Evolutionary conservation across 64 coral and sea anemone species (phyloP).

Genomic region (Trachythela sp.): DNA sequence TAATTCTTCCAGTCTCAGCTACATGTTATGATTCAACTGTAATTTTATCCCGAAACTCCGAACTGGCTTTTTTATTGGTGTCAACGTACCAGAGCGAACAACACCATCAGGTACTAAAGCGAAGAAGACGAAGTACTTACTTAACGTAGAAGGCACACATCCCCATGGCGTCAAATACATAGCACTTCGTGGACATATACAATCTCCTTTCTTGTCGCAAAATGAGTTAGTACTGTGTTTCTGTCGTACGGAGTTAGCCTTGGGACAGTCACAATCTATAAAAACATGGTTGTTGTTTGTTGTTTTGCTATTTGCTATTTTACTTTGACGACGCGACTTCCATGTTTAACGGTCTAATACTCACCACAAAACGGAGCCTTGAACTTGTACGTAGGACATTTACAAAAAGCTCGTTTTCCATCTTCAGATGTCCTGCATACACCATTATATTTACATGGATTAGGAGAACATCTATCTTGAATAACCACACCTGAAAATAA

Average conservation of each 20-base stretch:
- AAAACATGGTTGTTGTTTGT: background rate
- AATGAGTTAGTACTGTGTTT: background rate
- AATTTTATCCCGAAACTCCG: no score
- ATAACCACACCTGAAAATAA: background rate
- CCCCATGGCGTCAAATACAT: background rate
- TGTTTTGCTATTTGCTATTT: no score
- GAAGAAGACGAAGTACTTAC: no score
- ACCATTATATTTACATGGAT: background rate
- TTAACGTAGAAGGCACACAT: background rate
- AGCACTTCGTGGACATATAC: background rate
- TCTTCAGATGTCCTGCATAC: background rate
- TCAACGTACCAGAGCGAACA: no score
- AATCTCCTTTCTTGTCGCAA: constrained; percentile 9
- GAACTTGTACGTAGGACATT: constrained; percentile 1
- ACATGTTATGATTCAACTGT: no score
- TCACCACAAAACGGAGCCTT: background rate
- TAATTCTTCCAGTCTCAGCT: no score
- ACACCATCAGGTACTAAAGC: no score
- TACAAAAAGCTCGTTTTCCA: background rate
- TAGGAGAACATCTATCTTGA: background rate
- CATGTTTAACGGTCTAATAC: background rate
- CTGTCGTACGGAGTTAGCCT: background rate
- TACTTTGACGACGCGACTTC: no score
- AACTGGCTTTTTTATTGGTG: no score
- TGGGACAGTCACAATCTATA: background rate